A percentile compares a stretch with the other conserved stretches of the same genome.
Evolutionary conservation across 2,888 invertebrate genomes (phyloP).

Genomic region (Minunthozetes semirufus): DNA sequence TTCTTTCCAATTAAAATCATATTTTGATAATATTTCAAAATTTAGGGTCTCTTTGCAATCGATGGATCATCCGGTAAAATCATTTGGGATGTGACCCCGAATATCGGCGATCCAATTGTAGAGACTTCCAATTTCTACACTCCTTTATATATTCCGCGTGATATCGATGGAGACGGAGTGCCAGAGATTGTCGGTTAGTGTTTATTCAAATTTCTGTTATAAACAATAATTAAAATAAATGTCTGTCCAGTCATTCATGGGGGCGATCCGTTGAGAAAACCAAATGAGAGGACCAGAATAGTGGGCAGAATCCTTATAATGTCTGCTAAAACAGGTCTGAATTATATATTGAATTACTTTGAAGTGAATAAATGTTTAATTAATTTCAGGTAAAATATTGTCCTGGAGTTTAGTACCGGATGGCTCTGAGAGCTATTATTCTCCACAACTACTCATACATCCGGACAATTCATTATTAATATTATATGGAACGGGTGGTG

Average conservation of each 20-base stretch:
- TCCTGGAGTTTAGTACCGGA: slow-evolving; percentile 57
- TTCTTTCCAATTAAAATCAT: not conserved
- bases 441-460: slow-evolving; percentile 60
- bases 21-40: slow-evolving; percentile 43
- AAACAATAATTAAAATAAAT: not conserved
- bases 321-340: slow-evolving; percentile 61
- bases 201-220: not conserved
- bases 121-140: slow-evolving; percentile 56
- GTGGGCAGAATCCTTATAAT: slow-evolving; percentile 62
- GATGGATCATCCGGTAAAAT: slow-evolving; percentile 34
- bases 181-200: slow-evolving; percentile 55
- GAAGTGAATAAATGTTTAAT: too few relatives aligned
- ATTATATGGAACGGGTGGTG: slow-evolving; percentile 66
- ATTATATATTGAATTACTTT: slow-evolving; percentile 45
- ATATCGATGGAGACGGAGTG: slow-evolving; percentile 61
- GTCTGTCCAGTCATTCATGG: slow-evolving; percentile 63
- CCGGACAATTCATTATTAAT: slow-evolving; percentile 57
- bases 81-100: slow-evolving; percentile 35
- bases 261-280: slow-evolving; percentile 52
- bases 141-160: slow-evolving; percentile 59
- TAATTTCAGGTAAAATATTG: slow-evolving; percentile 34
- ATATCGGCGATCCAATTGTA: slow-evolving; percentile 37
- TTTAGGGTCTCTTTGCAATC: slow-evolving; percentile 38
- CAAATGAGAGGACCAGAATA: slow-evolving; percentile 49
- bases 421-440: slow-evolving; percentile 62